A percentile compares a stretch with the other conserved stretches of the same genome.
Evolutionary conservation across 2,888 invertebrate species (phyloP).

Genomic region (Coenonympha glycerion): DNA sequence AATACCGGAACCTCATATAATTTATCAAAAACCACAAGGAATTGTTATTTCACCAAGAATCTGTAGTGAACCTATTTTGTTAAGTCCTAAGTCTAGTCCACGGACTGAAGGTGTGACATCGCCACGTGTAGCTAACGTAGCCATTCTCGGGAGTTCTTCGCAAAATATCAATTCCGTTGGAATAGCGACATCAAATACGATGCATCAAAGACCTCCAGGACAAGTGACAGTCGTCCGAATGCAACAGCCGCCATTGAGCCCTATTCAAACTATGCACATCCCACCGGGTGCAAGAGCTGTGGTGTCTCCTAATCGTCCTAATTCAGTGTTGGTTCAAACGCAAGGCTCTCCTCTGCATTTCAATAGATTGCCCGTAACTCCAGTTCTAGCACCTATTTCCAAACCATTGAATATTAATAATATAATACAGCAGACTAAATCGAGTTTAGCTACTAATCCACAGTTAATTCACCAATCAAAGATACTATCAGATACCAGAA

Average conservation of each 20-base stretch:
- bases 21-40: conserved; percentile 66
- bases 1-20: conserved; percentile 75
- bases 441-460: conserved; percentile 40
- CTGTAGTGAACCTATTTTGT: conserved; percentile 55
- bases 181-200: conserved; percentile 55
- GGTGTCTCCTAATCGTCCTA: conserved; percentile 65
- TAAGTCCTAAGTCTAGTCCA: conserved; percentile 59
- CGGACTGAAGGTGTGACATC: conserved; percentile 57
- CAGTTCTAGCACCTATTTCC: conserved; percentile 74
- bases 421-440: conserved; percentile 57
- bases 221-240: conserved; percentile 72
- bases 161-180: conserved; percentile 56
- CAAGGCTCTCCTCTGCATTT: conserved; percentile 65
- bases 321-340: conserved; percentile 67
- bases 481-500: conserved; percentile 52
- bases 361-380: conserved; percentile 75
- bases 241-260: conserved; percentile 68
- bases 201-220: conserved; percentile 61
- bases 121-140: conserved; percentile 59
- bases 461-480: conserved; percentile 57
- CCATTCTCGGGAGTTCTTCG: conserved; percentile 56
- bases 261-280: conserved; percentile 63
- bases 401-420: conserved; percentile 74
- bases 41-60: conserved; percentile 66
- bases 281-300: conserved; percentile 58